Evolutionary conservation across 2,113 vertebrate genomes (phyloP).

Genomic region (Conger conger): DNA sequence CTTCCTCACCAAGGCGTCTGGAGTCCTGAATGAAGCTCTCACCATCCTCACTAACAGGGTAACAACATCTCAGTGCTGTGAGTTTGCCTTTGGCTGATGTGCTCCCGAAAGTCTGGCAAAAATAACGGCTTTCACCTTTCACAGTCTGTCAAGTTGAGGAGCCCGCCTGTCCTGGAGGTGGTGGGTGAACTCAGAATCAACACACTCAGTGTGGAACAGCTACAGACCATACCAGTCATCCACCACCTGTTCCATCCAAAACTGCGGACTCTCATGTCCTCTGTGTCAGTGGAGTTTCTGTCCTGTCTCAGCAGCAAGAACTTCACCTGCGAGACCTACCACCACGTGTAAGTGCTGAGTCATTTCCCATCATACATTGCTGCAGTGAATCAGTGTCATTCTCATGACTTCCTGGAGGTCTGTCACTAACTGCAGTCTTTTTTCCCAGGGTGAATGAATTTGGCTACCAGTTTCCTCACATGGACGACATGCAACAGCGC

Average conservation of each 20-base stretch:
- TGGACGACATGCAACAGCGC: not conserved
- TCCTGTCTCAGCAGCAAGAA: slow-evolving; percentile 56
- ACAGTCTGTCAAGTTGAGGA: slow-evolving; percentile 16
- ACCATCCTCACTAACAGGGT: slow-evolving; percentile 8
- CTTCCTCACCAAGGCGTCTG: slow-evolving; percentile 25
- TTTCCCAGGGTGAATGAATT: slow-evolving; percentile 26
- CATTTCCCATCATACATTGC: not conserved
- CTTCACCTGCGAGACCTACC: slow-evolving; percentile 64
- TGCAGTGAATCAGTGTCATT: not conserved
- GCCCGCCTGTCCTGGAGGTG: slow-evolving; percentile 26
- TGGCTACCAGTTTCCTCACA: not conserved
- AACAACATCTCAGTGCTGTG: not conserved
- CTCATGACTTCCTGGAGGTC: not conserved
- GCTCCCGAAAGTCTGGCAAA: not conserved
- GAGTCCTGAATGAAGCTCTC: slow-evolving; percentile 27
- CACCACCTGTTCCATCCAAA: slow-evolving; percentile 49
- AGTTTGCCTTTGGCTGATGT: not conserved
- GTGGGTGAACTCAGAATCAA: slow-evolving; percentile 26
- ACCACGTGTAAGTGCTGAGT: slow-evolving; percentile 53
- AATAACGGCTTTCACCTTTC: not conserved
- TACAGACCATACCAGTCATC: slow-evolving; percentile 28
- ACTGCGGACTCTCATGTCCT: slow-evolving; percentile 50
- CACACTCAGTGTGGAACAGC: slow-evolving; percentile 1
- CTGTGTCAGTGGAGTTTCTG: slow-evolving; percentile 52
- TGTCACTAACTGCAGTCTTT: not conserved